Conservation (phyloP, 2,888 invertebrate species). For the Euzetes globulus region DNA sequence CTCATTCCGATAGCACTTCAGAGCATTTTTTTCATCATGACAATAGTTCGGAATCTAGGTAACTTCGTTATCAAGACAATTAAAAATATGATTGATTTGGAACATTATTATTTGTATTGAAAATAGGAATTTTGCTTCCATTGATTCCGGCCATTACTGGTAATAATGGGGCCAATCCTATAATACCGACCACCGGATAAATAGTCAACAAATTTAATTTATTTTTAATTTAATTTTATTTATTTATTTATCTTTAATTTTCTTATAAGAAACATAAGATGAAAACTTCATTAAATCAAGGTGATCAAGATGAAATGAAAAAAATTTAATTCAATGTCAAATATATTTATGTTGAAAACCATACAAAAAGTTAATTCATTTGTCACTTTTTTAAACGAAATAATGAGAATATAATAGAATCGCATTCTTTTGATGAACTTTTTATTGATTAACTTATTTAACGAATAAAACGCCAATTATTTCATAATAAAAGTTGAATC, state of each 20-base stretch:
- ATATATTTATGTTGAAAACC: neutral
- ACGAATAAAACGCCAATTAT: neutral
- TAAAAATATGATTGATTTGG: neutral
- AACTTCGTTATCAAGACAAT: neutral
- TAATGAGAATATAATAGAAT: no score
- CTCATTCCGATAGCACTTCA: neutral
- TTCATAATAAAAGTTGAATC: neutral
- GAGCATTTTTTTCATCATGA: neutral
- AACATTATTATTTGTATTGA: neutral
- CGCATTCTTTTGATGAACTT: no score
- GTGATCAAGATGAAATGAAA: neutral
- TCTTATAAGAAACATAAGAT: neutral
- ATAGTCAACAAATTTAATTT: neutral
- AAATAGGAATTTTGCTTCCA: conserved; percentile 4
- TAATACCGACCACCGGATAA: neutral
- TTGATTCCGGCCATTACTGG: conserved; percentile 11
- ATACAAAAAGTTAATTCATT: no score
- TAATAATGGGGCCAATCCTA: neutral
- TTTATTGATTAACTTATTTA: neutral
- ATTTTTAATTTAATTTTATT: neutral
- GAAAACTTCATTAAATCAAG: neutral
- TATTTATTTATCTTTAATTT: neutral
- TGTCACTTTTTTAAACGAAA: no score
- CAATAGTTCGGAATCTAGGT: conserved; percentile 8
- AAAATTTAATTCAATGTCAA: neutral